Evolutionary conservation across 2,113 vertebrate species (phyloP).

Genomic region (Callospermophilus lateralis): DNA sequence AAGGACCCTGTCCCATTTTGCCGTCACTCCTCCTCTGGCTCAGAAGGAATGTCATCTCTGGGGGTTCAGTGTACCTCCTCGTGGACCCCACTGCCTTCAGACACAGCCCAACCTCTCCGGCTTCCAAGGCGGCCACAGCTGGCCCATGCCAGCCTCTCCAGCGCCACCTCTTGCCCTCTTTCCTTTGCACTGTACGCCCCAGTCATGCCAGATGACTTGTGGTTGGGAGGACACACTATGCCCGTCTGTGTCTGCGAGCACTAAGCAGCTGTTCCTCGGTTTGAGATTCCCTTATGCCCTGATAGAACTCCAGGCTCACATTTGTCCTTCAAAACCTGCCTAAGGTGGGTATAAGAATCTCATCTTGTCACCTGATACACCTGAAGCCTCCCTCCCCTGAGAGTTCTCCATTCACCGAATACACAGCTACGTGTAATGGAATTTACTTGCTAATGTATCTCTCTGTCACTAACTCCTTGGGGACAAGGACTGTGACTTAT

Average conservation of each 20-base stretch:
- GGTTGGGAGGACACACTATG: constrained; percentile 35
- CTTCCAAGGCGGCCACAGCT: not conserved
- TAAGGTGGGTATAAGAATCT: constrained; percentile 17
- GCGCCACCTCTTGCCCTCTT: not conserved
- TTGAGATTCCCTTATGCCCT: not conserved
- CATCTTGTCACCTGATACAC: not conserved
- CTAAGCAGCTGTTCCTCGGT: constrained; percentile 49
- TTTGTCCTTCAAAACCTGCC: constrained; percentile 49
- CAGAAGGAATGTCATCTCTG: not conserved
- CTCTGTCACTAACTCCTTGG: constrained; percentile 27
- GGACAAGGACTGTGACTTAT: not conserved
- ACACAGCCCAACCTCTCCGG: not conserved
- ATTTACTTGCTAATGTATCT: constrained; percentile 33
- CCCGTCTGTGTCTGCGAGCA: not conserved
- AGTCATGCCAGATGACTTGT: constrained; percentile 48
- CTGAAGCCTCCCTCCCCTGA: not conserved
- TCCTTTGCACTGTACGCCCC: constrained; percentile 1
- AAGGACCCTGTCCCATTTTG: not conserved
- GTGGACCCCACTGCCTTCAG: not conserved
- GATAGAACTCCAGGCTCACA: not conserved
- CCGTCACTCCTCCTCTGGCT: not conserved
- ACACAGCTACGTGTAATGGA: not conserved
- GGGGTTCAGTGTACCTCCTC: not conserved
- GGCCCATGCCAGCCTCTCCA: not conserved
- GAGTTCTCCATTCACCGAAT: not conserved